A percentile compares a stretch with the other conserved stretches of the same genome.
These are phyloP conservation scores for Acanthisitta chloris DNA, from an alignment of 2,113 vertebrate genomes.

Conservation along the genomic window DNA sequence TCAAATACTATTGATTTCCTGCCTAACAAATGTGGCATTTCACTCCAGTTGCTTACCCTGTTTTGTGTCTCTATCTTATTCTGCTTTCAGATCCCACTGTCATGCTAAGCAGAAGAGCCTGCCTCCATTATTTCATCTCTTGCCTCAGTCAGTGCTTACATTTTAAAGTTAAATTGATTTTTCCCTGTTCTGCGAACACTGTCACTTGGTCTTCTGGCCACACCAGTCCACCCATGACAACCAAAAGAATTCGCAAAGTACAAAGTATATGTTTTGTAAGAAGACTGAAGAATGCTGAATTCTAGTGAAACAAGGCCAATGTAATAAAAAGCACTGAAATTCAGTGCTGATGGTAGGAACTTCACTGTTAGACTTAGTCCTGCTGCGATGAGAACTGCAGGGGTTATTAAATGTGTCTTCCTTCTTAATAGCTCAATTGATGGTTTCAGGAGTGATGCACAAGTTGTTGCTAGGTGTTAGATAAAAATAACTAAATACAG, in stretches of 20 bases:
- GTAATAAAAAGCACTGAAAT: conserved; percentile 1
- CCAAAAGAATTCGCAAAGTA: background rate
- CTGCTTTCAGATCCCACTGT: background rate
- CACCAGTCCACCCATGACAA: background rate
- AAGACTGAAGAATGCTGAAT: background rate
- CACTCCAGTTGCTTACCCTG: background rate
- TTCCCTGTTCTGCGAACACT: background rate
- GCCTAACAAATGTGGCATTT: conserved; percentile 1
- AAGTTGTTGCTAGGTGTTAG: conserved; percentile 29
- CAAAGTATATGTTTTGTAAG: background rate
- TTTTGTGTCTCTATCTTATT: background rate
- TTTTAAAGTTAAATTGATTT: conserved; percentile 36
- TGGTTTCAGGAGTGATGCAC: conserved; percentile 30
- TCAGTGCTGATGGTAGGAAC: background rate
- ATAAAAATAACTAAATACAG: conserved; percentile 48
- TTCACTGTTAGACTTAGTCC: background rate
- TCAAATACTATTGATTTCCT: conserved; percentile 16
- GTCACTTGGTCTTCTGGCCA: background rate
- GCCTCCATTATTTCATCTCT: conserved; percentile 10
- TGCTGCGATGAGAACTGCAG: conserved; percentile 10
- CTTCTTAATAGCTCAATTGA: conserved; percentile 47
- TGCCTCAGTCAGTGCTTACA: background rate
- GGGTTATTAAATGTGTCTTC: conserved; percentile 23
- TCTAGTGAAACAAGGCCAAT: background rate
- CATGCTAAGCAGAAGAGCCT: conserved; percentile 8